These are phyloP conservation scores for Aplocera efformata DNA, from an alignment of 2,888 invertebrate genomes.

Conservation along the genomic window DNA sequence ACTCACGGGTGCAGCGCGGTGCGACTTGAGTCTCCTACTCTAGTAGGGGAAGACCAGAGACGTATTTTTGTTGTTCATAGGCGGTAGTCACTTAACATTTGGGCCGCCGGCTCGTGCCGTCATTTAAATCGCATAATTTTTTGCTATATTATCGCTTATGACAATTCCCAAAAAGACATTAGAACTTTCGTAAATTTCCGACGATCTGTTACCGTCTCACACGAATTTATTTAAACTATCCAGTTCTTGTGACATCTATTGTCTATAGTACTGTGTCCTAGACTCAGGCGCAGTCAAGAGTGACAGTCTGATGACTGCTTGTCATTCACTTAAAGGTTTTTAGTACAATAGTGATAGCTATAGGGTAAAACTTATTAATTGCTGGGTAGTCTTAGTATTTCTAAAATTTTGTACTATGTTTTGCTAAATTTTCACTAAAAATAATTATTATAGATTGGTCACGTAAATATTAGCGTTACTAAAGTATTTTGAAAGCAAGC, in stretches of 20 bases:
- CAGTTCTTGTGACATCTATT: constrained; percentile 17
- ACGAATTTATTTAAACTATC: constrained; percentile 29
- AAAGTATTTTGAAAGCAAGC: constrained; percentile 55
- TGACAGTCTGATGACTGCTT: constrained; percentile 24
- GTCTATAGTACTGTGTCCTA: constrained; percentile 23
- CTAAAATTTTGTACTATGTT: constrained; percentile 81
- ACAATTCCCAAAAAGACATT: not conserved
- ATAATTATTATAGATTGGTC: constrained; percentile 68
- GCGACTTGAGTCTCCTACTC: too few species aligned
- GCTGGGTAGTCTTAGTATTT: constrained; percentile 77
- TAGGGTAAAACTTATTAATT: constrained; percentile 69
- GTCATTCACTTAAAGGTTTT: constrained; percentile 57
- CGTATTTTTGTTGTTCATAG: too few species aligned
- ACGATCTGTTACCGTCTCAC: constrained; percentile 8
- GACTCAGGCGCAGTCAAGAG: constrained; percentile 55
- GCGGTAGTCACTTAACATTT: too few species aligned
- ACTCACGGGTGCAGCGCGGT: too few species aligned
- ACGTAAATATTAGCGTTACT: constrained; percentile 60
- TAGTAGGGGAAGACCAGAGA: too few species aligned
- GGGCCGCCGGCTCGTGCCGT: too few species aligned
- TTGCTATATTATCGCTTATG: constrained; percentile 11
- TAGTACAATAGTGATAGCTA: constrained; percentile 75
- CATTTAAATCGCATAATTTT: too few species aligned
- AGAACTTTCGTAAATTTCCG: constrained; percentile 16
- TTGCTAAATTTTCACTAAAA: constrained; percentile 80